Percentiles rank a stretch among this genome's conserved stretches.
Conservation (phyloP, 2,113 vertebrate genomes). For the Myotis davidii region DNA sequence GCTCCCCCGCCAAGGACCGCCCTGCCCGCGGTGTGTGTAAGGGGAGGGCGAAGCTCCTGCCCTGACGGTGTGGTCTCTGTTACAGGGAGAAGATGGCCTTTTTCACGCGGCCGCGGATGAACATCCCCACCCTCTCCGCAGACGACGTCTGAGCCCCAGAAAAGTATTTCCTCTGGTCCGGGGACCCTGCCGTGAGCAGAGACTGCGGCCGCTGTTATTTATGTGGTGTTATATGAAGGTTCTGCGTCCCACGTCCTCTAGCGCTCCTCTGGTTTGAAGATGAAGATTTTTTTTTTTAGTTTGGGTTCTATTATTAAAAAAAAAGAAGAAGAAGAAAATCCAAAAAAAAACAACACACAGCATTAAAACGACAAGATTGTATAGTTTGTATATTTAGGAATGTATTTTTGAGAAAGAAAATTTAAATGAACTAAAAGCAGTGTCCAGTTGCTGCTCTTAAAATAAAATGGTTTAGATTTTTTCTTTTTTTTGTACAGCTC, state of each 20-base stretch:
- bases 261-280: conserved; percentile 79
- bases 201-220: conserved; percentile 85
- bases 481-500: conserved; percentile 88
- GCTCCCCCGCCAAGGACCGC: background rate
- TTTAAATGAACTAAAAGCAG: conserved; percentile 87
- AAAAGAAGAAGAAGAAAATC: background rate
- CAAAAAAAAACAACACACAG: conserved; percentile 78
- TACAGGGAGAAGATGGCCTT: conserved; percentile 99
- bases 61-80: conserved; percentile 62
- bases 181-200: conserved; percentile 76
- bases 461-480: conserved; percentile 79
- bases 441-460: conserved; percentile 83
- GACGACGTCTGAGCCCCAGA: conserved; percentile 91
- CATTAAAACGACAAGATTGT: conserved; percentile 88
- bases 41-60: background rate
- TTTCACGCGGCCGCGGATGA: conserved; percentile 94
- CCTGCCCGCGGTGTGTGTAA: rapidly evolving
- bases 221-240: conserved; percentile 88
- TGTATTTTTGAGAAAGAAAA: conserved; percentile 89
- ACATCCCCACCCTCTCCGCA: conserved; percentile 92
- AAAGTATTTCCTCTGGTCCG: conserved; percentile 85
- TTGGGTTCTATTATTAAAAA: conserved; percentile 79
- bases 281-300: conserved; percentile 81
- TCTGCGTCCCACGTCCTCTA: conserved; percentile 81
- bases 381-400: conserved; percentile 93